phyloP scores from a whole-genome alignment of 2,113 vertebrate species.

The Ceyx cyanopectus region DNA sequence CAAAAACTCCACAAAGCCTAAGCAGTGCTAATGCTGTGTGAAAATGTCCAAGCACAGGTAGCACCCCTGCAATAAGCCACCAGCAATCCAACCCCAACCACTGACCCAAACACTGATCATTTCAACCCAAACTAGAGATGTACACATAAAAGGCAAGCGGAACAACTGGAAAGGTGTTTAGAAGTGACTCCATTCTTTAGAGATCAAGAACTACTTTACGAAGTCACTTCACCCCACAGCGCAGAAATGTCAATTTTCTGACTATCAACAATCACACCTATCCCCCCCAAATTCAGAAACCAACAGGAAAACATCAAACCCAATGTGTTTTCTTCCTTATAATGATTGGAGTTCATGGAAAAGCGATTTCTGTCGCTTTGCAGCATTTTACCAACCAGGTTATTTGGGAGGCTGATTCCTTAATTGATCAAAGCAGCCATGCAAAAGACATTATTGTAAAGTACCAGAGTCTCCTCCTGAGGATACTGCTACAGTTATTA shows the following conservation, averaged over 20 bases:
- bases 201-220: background rate
- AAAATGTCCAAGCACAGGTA: background rate
- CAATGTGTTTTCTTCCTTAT: background rate
- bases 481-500: background rate
- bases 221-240: background rate
- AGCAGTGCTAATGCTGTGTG: background rate
- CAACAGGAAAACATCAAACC: constrained; percentile 52
- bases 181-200: background rate
- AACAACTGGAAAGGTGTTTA: background rate
- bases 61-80: background rate
- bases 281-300: constrained; percentile 4
- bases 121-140: background rate
- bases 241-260: background rate
- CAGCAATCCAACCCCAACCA: no score
- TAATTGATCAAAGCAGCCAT: background rate
- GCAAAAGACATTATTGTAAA: background rate
- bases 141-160: background rate
- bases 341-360: background rate
- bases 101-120: background rate
- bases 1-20: background rate
- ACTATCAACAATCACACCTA: background rate
- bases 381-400: background rate
- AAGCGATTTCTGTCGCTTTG: constrained; percentile 13
- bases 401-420: background rate
- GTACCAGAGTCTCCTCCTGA: background rate